Base-by-base conservation (phyloP, 2,113 vertebrate species). In the Zosterops hypoxanthus region DNA sequence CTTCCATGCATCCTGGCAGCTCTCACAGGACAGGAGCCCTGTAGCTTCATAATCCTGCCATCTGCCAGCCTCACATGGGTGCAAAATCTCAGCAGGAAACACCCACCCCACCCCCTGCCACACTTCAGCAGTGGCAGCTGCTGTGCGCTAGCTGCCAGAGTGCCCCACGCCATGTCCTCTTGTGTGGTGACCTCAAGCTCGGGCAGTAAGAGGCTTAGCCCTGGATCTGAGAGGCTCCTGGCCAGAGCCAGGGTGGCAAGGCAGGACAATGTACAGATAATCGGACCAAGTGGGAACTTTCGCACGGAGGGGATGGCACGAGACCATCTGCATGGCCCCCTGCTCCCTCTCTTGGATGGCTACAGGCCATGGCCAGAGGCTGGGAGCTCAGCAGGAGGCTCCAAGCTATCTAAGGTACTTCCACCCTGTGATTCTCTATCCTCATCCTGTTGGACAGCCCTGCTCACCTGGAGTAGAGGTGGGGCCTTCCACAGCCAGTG, bases 131-230 rank as follows among this genome's bases (percentile, higher is more conserved):
- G 55, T 3, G 0, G 66, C 89, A 79, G 80, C 89, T 89, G 87
- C 41, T 3, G 9, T 36, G 33, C 0, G 1, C 59, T 69, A 81
- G 81, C 57, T 9, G 20, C 36, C 72, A 36, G 44, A 76, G 49
- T 17, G 34, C 36, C n/a, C 42, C 61, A 56, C 0, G 1, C 82
- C 29, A 63, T 0, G 33, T 87, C 75, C 57, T 53, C 87, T 70
- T 68, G 24, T 1, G 25, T 55, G 61, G 88, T 89, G 88, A 95
- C 94, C 90, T 94, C n/a, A 0, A 41, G 47, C 79, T 88, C 42
- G 26, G n/a, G 78, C 8, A 2, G 44, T 96, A 97, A 97, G 96
- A 94, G 53, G 95, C 93, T 97, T 97, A 96, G 42, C 4, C 1
- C 71, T 76, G 92, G 86, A 94, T 94, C 90, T 18, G 4, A 64